These are phyloP conservation scores for Aramus guarauna DNA, from an alignment of 2,113 vertebrate genomes.

Conservation along the genomic window DNA sequence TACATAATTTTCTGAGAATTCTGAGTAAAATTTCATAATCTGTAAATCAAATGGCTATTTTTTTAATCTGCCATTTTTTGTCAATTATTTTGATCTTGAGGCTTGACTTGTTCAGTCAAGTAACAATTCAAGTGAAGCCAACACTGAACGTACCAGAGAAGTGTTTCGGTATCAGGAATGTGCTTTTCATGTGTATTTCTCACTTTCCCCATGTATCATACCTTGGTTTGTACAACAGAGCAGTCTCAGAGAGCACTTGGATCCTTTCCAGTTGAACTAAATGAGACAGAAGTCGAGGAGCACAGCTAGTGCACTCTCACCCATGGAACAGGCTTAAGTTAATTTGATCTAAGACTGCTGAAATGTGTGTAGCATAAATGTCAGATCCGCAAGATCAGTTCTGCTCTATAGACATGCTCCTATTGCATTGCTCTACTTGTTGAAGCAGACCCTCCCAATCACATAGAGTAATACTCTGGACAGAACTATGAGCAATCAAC, in stretches of 20 bases:
- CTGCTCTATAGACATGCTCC: not conserved
- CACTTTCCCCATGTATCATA: not conserved
- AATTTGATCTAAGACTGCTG: not conserved
- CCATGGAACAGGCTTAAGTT: not conserved
- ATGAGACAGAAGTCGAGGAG: not conserved
- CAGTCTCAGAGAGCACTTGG: not conserved
- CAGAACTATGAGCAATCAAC: not conserved
- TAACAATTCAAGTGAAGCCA: not conserved
- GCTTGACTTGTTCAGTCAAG: not conserved
- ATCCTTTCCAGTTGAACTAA: not conserved
- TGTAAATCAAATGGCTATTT: not conserved
- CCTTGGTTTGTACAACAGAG: not conserved
- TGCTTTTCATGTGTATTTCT: not conserved
- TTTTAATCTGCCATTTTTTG: not conserved
- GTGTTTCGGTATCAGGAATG: rapidly evolving
- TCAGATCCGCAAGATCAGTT: not conserved
- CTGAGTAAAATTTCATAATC: not conserved
- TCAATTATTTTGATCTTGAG: not conserved
- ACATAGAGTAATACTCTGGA: not conserved
- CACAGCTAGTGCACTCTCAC: not conserved
- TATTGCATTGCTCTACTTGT: not conserved
- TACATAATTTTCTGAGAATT: not conserved
- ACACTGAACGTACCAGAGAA: not conserved
- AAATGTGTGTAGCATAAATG: not conserved
- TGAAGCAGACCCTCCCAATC: not conserved